Evolutionary conservation across 2,113 vertebrate species (phyloP).

Genomic region (Gymnobelideus leadbeateri): DNA sequence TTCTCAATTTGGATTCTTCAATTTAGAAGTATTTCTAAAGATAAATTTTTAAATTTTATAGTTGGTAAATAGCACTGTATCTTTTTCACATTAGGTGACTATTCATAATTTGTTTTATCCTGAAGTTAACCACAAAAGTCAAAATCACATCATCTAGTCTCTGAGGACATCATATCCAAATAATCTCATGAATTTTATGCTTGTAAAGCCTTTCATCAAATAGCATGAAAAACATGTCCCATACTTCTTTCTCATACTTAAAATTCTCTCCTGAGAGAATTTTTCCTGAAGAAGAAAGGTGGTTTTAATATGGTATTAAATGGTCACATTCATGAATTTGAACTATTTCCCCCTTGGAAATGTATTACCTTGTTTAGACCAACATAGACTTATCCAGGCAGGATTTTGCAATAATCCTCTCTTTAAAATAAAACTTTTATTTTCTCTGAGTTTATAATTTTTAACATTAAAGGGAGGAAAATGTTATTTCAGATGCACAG

Average conservation of each 20-base stretch:
- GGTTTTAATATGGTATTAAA: constrained; percentile 67
- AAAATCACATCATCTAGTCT: constrained; percentile 54
- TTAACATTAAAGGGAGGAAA: constrained; percentile 53
- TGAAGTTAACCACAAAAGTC: constrained; percentile 54
- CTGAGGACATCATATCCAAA: constrained; percentile 62
- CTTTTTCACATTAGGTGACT: constrained; percentile 62
- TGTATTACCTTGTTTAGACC: constrained; percentile 51
- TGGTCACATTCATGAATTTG: constrained; percentile 58
- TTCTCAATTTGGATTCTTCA: neutral
- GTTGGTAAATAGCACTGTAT: constrained; percentile 59
- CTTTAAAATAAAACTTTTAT: constrained; percentile 52
- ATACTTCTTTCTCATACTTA: constrained; percentile 68
- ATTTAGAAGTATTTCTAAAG: constrained; percentile 50
- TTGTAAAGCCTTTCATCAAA: constrained; percentile 74
- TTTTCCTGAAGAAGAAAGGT: constrained; percentile 64
- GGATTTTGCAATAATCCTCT: constrained; percentile 8
- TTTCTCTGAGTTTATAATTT: constrained; percentile 43
- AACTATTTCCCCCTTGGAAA: constrained; percentile 50
- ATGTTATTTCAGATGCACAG: constrained; percentile 45
- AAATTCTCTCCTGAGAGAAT: constrained; percentile 30
- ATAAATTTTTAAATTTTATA: constrained; percentile 55
- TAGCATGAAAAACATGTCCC: constrained; percentile 57
- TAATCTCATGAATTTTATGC: constrained; percentile 54
- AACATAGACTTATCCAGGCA: neutral
- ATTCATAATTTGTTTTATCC: constrained; percentile 66